These are phyloP conservation scores for Calephelis virginiensis DNA, from an alignment of 1,140 invertebrate species.

Conservation along the genomic window DNA sequence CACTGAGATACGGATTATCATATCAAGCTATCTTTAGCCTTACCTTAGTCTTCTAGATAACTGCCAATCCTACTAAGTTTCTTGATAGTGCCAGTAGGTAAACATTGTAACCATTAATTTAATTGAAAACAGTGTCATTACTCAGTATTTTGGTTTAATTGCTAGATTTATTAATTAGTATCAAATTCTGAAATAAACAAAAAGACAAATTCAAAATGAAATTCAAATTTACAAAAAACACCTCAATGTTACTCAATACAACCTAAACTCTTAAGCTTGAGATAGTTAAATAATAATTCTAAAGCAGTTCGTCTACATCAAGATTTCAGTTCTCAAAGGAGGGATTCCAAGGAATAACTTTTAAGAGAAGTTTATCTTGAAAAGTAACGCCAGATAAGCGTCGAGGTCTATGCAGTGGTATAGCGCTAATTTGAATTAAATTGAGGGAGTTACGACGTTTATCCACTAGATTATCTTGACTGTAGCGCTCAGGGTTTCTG, in stretches of 20 bases:
- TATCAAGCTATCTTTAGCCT: too few species aligned
- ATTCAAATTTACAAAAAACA: background rate
- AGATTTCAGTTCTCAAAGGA: slow-evolving; percentile 16
- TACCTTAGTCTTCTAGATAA: too few species aligned
- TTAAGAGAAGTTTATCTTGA: slow-evolving; percentile 25
- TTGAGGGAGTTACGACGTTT: slow-evolving; percentile 26
- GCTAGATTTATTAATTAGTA: too few species aligned
- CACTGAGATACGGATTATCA: too few species aligned
- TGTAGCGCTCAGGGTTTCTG: background rate
- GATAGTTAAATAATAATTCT: slow-evolving; percentile 11
- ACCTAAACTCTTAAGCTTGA: background rate
- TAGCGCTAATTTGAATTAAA: slow-evolving; percentile 31
- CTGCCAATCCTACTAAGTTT: too few species aligned
- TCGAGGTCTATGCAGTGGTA: slow-evolving; percentile 22
- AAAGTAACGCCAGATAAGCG: slow-evolving; percentile 24
- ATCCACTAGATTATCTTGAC: slow-evolving; percentile 24
- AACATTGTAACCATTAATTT: too few species aligned
- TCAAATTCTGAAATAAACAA: background rate
- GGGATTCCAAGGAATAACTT: slow-evolving; percentile 23
- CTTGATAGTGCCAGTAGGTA: too few species aligned
- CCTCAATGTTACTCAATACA: background rate
- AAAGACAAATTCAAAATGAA: background rate
- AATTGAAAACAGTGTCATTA: too few species aligned
- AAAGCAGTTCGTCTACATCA: slow-evolving; percentile 10
- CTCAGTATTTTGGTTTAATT: too few species aligned